These are phyloP conservation scores for Paraplagusia blochii DNA, from an alignment of 2,113 vertebrate genomes.

Conservation along the genomic window DNA sequence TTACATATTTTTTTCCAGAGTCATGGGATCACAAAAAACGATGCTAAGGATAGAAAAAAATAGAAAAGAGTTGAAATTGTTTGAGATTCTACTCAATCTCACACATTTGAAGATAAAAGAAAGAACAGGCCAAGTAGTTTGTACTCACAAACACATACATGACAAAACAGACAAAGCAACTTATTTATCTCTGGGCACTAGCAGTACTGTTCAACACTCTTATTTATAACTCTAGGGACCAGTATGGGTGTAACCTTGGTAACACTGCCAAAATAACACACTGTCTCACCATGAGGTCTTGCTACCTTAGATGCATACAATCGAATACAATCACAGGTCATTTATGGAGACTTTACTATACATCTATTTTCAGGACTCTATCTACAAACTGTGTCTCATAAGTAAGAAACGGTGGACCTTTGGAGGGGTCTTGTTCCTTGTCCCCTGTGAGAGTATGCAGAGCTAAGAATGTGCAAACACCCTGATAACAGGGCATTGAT, in stretches of 20 bases:
- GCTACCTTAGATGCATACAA: not conserved
- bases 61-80: not conserved
- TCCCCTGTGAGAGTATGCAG: no score
- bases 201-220: slow-evolving; percentile 11
- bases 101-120: slow-evolving; percentile 15
- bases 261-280: slow-evolving; percentile 37
- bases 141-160: slow-evolving; percentile 29
- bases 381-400: not conserved
- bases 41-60: no score
- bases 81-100: slow-evolving; percentile 12
- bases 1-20: no score
- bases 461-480: no score
- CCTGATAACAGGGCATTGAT: no score
- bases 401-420: not conserved
- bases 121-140: slow-evolving; percentile 11
- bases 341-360: not conserved
- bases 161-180: slow-evolving; percentile 28
- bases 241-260: slow-evolving; percentile 34
- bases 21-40: no score
- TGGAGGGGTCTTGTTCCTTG: no score
- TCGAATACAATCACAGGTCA: not conserved
- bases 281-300: slow-evolving; percentile 13
- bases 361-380: not conserved
- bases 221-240: slow-evolving; percentile 28
- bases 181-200: slow-evolving; percentile 33